Conservation (phyloP, 2,797 vertebrate genomes). For the Takifugu ocellatus region DNA sequence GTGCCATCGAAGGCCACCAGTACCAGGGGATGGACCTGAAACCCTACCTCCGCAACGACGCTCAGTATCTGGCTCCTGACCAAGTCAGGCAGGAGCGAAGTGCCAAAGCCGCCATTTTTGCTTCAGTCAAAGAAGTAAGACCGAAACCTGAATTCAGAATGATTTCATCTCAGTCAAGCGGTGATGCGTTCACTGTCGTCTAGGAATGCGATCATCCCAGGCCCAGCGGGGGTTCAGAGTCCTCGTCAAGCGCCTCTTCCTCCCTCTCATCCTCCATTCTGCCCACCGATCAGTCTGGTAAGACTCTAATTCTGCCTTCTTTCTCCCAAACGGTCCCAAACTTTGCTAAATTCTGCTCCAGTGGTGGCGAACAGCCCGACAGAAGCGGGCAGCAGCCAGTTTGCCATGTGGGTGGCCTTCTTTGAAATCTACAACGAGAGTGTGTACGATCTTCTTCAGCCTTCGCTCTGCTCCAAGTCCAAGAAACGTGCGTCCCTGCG, state of each 20-base stretch:
- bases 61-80: constrained; percentile 74
- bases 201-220: constrained; percentile 62
- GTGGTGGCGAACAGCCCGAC: no score
- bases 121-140: constrained; percentile 82
- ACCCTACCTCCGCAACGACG: constrained; percentile 78
- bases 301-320: not conserved
- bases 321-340: no score
- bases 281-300: not conserved
- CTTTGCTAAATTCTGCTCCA: no score
- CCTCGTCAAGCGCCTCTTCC: constrained; percentile 51
- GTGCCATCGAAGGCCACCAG: constrained; percentile 66
- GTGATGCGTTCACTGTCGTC: not conserved
- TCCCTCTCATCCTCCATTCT: not conserved
- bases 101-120: constrained; percentile 75
- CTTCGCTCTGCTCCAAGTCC: constrained; percentile 61
- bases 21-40: constrained; percentile 85
- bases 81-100: constrained; percentile 82
- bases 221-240: constrained; percentile 25
- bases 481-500: constrained; percentile 79
- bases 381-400: constrained; percentile 48
- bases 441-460: constrained; percentile 83
- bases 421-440: constrained; percentile 93
- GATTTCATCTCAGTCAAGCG: not conserved
- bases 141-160: no score
- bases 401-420: constrained; percentile 85